Evolutionary conservation across 2,113 vertebrate genomes (phyloP).

Genomic region (Hippopotamus amphibius): DNA sequence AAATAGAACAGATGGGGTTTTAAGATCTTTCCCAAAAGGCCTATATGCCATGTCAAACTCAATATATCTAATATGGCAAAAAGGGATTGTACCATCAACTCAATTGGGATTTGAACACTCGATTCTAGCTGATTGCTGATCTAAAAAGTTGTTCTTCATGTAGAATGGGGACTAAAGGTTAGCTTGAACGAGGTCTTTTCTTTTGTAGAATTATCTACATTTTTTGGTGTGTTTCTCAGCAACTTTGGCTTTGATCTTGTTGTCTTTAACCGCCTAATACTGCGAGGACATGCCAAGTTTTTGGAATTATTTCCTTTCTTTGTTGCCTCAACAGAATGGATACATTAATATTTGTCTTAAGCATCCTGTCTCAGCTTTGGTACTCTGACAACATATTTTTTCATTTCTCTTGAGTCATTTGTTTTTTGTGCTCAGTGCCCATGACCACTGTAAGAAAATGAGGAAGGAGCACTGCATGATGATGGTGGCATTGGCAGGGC

Average conservation of each 20-base stretch:
- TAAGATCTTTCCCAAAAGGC: constrained; percentile 64
- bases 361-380: not conserved
- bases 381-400: constrained; percentile 3
- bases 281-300: not conserved
- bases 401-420: constrained; percentile 59
- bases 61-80: constrained; percentile 56
- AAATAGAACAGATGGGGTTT: constrained; percentile 65
- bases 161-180: not conserved
- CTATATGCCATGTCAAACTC: constrained; percentile 14
- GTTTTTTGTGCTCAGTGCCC: constrained; percentile 72
- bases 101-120: constrained; percentile 1
- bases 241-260: not conserved
- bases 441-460: constrained; percentile 71
- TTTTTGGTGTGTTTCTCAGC: not conserved
- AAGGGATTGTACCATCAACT: not conserved
- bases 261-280: not conserved
- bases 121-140: not conserved
- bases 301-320: not conserved
- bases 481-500: constrained; percentile 54
- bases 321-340: not conserved
- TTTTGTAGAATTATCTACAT: not conserved
- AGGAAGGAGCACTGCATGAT: constrained; percentile 48
- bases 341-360: constrained; percentile 20
- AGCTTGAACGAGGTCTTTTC: not conserved
- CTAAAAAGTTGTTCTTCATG: constrained; percentile 33